These are phyloP conservation scores for Dichetophora obliterata DNA, from an alignment of 2,888 invertebrate species.

Conservation along the genomic window DNA sequence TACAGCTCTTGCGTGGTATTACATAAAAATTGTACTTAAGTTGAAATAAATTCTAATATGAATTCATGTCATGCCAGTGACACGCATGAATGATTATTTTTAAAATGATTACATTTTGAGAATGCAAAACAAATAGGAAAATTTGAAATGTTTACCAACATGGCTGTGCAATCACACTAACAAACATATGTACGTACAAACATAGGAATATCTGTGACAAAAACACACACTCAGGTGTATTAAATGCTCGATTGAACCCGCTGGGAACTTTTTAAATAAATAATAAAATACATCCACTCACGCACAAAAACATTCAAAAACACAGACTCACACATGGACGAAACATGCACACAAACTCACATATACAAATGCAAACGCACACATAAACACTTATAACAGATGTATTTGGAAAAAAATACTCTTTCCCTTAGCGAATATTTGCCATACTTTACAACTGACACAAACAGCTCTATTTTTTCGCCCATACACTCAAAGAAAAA, in stretches of 20 bases:
- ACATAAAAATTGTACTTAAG: too few species aligned
- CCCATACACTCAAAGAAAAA: neutral
- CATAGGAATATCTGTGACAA: neutral
- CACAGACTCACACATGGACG: neutral
- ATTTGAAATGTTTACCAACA: too few species aligned
- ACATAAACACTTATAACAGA: neutral
- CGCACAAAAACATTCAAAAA: neutral
- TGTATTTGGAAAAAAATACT: too few species aligned
- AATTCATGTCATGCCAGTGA: neutral
- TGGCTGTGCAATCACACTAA: too few species aligned
- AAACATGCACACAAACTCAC: neutral
- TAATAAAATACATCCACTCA: constrained; percentile 21
- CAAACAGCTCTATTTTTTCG: constrained; percentile 8
- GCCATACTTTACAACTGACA: neutral
- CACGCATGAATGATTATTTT: constrained; percentile 12
- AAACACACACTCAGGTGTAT: constrained; percentile 34
- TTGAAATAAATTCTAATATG: neutral
- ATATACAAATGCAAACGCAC: neutral
- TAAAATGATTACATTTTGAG: constrained; percentile 9
- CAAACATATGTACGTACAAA: neutral
- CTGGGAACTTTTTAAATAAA: constrained; percentile 37
- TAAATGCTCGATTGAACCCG: constrained; percentile 38
- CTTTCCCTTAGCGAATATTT: neutral
- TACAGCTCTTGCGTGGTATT: too few species aligned
- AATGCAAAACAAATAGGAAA: neutral